Evolutionary conservation across 2,113 vertebrate genomes (phyloP).

Genomic region (Ceyx cyanopectus): DNA sequence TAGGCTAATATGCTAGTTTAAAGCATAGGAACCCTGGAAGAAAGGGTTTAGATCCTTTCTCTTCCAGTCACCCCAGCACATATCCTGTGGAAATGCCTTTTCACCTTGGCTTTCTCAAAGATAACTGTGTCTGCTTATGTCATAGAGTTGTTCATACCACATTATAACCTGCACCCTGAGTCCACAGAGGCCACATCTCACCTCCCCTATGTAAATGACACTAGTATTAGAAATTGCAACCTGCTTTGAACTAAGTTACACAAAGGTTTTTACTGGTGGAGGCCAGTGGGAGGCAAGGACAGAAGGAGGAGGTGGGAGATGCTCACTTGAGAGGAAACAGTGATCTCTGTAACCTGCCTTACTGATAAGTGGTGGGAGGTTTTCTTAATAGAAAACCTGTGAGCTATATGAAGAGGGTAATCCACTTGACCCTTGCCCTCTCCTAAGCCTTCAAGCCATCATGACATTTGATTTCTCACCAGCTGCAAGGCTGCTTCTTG

Average conservation of each 20-base stretch:
- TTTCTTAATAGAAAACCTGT: slow-evolving; percentile 29
- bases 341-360: neutral
- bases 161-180: neutral
- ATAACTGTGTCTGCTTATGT: neutral
- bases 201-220: neutral
- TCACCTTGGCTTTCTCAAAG: neutral
- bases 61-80: neutral
- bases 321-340: neutral
- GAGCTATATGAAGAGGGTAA: slow-evolving; percentile 26
- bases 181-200: neutral
- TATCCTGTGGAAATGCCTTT: neutral
- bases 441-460: neutral
- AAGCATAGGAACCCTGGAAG: neutral
- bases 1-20: neutral
- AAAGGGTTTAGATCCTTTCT: neutral
- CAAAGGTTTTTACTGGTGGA: neutral
- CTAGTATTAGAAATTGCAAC: neutral
- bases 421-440: slow-evolving; percentile 24
- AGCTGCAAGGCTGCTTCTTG: neutral
- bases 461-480: neutral
- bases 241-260: neutral
- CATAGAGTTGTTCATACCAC: neutral
- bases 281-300: neutral
- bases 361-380: neutral
- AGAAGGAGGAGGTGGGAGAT: neutral